Percentiles rank a stretch among this genome's conserved stretches.
Conservation (phyloP, 2,888 invertebrate genomes). For the Eulithis prunata region DNA sequence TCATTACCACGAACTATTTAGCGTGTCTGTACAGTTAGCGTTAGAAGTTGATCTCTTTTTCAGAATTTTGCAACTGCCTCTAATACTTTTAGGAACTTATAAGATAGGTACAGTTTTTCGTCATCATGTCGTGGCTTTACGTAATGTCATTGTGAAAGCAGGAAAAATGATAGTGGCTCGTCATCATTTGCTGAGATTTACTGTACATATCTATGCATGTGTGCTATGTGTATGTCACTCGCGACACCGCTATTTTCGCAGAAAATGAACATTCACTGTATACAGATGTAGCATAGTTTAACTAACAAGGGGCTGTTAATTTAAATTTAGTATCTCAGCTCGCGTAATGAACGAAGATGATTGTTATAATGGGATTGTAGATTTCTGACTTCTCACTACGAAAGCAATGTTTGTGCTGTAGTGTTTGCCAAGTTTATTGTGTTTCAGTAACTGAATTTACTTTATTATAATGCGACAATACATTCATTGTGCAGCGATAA, state of each 20-base stretch:
- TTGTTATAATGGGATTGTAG: conserved; percentile 80
- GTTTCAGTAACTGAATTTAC: conserved; percentile 28
- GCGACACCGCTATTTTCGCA: conserved; percentile 58
- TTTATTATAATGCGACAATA: conserved; percentile 18
- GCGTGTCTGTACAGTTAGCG: no score
- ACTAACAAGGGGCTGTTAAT: conserved; percentile 83
- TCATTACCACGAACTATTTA: conserved; percentile 25
- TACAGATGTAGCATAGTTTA: conserved; percentile 74
- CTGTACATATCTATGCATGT: conserved; percentile 5
- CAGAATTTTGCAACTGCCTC: no score
- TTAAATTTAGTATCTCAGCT: conserved; percentile 82
- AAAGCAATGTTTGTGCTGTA: conserved; percentile 34
- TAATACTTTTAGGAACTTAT: no score
- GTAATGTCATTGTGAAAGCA: no score
- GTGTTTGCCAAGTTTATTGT: conserved; percentile 43
- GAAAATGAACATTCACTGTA: conserved; percentile 77
- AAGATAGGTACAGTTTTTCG: no score
- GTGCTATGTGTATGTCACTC: conserved; percentile 25
- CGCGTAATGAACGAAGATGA: conserved; percentile 82
- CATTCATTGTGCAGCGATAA: neutral
- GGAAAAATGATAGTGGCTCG: no score
- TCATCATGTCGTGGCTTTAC: no score
- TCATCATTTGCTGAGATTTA: neutral
- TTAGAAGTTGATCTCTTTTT: no score
- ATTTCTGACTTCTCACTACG: conserved; percentile 47